Conservation (phyloP, 2,113 vertebrate species). For the Anarrhichthys ocellatus region DNA sequence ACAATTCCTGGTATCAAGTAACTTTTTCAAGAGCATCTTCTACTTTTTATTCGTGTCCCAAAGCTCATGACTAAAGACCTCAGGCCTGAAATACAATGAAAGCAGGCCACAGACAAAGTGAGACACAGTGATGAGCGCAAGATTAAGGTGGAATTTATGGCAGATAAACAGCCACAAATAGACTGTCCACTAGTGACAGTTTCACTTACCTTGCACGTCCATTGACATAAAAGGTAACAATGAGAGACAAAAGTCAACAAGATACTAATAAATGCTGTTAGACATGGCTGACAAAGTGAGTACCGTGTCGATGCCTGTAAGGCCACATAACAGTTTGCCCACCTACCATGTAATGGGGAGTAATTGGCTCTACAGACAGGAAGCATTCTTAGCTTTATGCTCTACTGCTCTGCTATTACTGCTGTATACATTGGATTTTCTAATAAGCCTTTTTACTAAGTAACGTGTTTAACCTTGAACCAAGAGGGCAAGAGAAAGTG, state of each 20-base stretch:
- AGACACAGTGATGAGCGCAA: slow-evolving; percentile 42
- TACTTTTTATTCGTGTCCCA: slow-evolving; percentile 39
- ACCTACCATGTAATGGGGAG: slow-evolving; percentile 37
- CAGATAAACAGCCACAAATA: slow-evolving; percentile 56
- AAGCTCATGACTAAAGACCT: slow-evolving; percentile 34
- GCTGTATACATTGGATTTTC: too few species aligned
- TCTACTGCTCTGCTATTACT: not conserved
- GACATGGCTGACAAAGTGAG: slow-evolving; percentile 67
- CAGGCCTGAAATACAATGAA: slow-evolving; percentile 46
- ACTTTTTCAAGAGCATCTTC: slow-evolving; percentile 39
- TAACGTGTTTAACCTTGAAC: not conserved
- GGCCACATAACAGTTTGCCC: slow-evolving; percentile 36
- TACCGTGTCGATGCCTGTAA: slow-evolving; percentile 56
- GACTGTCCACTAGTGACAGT: slow-evolving; percentile 57
- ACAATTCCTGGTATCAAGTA: slow-evolving; percentile 15
- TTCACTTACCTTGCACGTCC: slow-evolving; percentile 74
- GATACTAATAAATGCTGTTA: slow-evolving; percentile 70
- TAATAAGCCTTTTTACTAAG: not conserved
- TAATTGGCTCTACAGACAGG: slow-evolving; percentile 32
- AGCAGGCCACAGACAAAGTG: slow-evolving; percentile 64
- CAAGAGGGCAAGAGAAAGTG: not conserved
- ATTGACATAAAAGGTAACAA: slow-evolving; percentile 57
- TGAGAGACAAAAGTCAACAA: slow-evolving; percentile 76
- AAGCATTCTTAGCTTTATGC: slow-evolving; percentile 33
- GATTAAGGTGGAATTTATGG: slow-evolving; percentile 43